These are phyloP conservation scores for Hucho hucho DNA, from an alignment of 2,113 vertebrate species.

Conservation along the genomic window DNA sequence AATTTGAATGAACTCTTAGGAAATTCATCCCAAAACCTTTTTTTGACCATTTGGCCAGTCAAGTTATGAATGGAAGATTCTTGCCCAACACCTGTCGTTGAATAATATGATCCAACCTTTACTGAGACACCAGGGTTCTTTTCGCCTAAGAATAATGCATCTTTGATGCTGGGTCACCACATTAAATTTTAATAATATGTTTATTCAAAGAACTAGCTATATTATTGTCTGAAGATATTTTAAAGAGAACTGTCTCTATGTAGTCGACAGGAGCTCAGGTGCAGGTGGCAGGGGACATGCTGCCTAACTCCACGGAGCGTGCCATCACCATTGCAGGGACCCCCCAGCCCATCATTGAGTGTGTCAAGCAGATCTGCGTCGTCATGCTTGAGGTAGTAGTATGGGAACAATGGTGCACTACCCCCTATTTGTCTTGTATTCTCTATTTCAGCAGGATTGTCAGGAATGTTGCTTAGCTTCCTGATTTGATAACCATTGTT, in stretches of 20 bases:
- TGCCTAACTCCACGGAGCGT: conserved; percentile 97
- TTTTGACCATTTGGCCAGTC: too few relatives aligned
- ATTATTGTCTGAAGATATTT: too few relatives aligned
- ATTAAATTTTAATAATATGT: too few relatives aligned
- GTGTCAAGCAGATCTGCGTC: conserved; percentile 98
- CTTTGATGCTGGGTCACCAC: too few relatives aligned
- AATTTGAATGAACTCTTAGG: too few relatives aligned
- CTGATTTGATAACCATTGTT: neutral
- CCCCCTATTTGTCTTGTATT: neutral
- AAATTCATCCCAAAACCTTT: too few relatives aligned
- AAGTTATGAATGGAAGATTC: too few relatives aligned
- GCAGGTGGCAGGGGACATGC: conserved; percentile 98
- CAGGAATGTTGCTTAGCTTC: neutral
- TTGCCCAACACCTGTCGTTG: too few relatives aligned
- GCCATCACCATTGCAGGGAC: conserved; percentile 98
- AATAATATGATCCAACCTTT: too few relatives aligned
- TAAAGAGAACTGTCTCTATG: conserved; percentile 19
- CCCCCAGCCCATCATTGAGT: conserved; percentile 97
- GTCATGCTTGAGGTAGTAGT: conserved; percentile 94
- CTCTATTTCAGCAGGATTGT: neutral
- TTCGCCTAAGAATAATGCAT: too few relatives aligned
- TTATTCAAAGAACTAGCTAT: too few relatives aligned
- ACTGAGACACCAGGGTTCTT: too few relatives aligned
- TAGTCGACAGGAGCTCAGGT: conserved; percentile 98
- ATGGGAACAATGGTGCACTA: neutral